Conservation (phyloP, 2,888 invertebrate species). For the Acholoe squamosa region DNA sequence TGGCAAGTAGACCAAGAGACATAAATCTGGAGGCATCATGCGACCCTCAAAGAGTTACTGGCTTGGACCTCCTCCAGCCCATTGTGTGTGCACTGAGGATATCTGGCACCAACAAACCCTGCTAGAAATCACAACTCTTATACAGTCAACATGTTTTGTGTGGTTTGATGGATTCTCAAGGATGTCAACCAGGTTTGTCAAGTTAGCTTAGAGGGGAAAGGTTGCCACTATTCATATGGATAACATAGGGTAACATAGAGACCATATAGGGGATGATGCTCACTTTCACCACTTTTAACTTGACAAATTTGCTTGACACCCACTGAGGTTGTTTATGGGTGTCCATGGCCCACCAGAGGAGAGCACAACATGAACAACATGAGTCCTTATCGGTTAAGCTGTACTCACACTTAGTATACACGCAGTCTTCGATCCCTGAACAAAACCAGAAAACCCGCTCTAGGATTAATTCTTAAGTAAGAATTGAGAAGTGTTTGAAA, state of each 20-base stretch:
- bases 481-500: background rate
- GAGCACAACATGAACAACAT: slow-evolving; percentile 25
- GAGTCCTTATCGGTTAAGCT: background rate
- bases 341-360: background rate
- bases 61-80: slow-evolving; percentile 23
- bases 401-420: slow-evolving; percentile 46
- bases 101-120: too few relatives aligned
- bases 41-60: background rate
- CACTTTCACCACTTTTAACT: background rate
- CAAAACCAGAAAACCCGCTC: slow-evolving; percentile 40
- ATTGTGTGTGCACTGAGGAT: background rate
- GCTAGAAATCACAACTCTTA: too few relatives aligned
- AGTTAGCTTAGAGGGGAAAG: background rate
- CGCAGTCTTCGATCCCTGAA: slow-evolving; percentile 11
- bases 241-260: background rate
- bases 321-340: background rate
- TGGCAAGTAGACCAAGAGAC: too few relatives aligned
- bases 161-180: background rate
- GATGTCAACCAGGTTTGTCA: background rate
- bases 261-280: background rate
- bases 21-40: too few relatives aligned
- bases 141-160: background rate
- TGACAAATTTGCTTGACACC: background rate
- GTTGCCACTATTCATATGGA: background rate
- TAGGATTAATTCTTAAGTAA: slow-evolving; percentile 22